These are phyloP conservation scores for Megalopta genalis DNA, from an alignment of 1,140 invertebrate species.

Conservation along the genomic window DNA sequence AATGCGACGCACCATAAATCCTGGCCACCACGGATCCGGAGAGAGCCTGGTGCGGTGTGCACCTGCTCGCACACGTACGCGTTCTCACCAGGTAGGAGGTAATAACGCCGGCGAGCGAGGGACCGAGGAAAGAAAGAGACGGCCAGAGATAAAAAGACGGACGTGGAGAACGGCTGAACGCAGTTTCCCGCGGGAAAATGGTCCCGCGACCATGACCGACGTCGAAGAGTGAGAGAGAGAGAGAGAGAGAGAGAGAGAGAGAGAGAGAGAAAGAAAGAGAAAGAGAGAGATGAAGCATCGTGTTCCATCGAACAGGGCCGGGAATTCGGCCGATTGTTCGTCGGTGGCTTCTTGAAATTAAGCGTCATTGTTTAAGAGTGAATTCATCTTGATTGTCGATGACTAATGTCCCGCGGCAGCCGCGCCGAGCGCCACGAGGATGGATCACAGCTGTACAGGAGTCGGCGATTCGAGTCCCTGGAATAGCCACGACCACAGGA, in stretches of 20 bases:
- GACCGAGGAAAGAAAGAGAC: too few relatives aligned
- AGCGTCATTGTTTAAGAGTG: constrained; percentile 72
- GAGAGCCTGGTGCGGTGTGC: background rate
- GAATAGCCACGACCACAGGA: constrained; percentile 32
- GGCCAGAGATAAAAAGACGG: background rate
- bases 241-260: too few relatives aligned
- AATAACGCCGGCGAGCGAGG: too few relatives aligned
- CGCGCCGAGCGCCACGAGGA: constrained; percentile 56
- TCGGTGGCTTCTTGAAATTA: constrained; percentile 71
- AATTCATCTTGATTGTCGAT: constrained; percentile 73
- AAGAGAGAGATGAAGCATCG: too few relatives aligned
- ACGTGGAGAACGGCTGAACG: constrained; percentile 1
- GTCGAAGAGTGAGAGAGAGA: too few relatives aligned
- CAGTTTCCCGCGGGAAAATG: background rate
- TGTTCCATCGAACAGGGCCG: background rate
- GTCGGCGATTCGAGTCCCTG: constrained; percentile 27
- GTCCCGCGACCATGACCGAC: too few relatives aligned
- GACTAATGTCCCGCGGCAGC: constrained; percentile 66
- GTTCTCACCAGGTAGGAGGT: constrained; percentile 53
- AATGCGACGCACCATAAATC: constrained; percentile 63
- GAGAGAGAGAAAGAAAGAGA: too few relatives aligned
- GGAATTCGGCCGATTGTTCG: constrained; percentile 65
- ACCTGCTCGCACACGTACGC: background rate
- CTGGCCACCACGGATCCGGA: constrained; percentile 8
- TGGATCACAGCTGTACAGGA: constrained; percentile 62